Conservation (phyloP, 2,888 invertebrate species). For the Eudasyphora cyanicolor region DNA sequence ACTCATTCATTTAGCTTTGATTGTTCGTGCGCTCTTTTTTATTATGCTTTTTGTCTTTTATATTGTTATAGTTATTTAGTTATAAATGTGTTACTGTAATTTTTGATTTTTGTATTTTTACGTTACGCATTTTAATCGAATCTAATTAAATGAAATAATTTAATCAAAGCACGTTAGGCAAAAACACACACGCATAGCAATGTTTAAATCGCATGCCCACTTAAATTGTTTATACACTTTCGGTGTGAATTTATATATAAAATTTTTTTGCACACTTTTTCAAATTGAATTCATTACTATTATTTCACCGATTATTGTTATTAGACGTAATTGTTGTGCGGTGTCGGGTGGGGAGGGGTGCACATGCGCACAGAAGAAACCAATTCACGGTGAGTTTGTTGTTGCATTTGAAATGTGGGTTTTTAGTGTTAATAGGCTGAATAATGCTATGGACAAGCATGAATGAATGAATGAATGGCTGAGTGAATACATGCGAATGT, state of each 20-base stretch:
- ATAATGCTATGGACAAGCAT: neutral
- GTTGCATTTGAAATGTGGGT: conserved; percentile 15
- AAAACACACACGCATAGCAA: too few species aligned
- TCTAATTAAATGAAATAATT: conserved; percentile 39
- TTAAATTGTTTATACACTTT: too few species aligned
- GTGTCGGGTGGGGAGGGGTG: neutral
- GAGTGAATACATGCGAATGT: neutral
- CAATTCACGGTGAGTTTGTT: neutral
- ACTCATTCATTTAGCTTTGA: neutral
- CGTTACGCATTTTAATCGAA: conserved; percentile 22
- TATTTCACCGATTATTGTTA: neutral
- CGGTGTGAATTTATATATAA: neutral
- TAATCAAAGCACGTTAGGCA: conserved; percentile 53
- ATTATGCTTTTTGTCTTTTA: neutral
- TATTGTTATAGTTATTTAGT: too few species aligned
- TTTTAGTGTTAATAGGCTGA: conserved; percentile 14
- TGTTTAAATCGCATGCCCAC: too few species aligned
- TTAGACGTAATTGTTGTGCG: neutral
- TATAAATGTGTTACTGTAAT: conserved; percentile 32
- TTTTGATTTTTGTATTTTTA: conserved; percentile 10
- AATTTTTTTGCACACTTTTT: neutral
- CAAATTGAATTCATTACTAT: neutral
- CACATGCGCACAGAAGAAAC: neutral
- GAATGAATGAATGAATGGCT: neutral
- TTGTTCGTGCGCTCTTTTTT: neutral